Base-by-base conservation (phyloP, 2,797 vertebrate species). In the Somateria mollissima region DNA sequence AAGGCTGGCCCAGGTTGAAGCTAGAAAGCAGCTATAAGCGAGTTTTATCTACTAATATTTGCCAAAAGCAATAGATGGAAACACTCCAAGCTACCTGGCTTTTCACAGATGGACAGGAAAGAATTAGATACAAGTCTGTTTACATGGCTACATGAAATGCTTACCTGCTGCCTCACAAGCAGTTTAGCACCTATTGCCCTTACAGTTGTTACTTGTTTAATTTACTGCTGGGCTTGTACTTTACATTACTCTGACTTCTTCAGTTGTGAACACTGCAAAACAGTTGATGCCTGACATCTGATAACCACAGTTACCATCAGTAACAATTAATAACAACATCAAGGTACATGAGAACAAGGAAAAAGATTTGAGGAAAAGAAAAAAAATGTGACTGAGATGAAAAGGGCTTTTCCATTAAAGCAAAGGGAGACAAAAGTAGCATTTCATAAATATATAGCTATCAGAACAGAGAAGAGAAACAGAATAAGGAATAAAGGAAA, bases 201-300 rank as follows among this genome's bases (percentile, higher is more conserved):
- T 34, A 30, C 3, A 8, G 28, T 49, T 89, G 21, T 57, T 36
- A 3, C 58, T 71, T 37, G 20, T 11, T 49, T 62, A 47, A 49
- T 24, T 69, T 69, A 39, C 25, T 13, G 30, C 5, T 19, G 13
- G 17, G 13, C 0, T 0, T 8, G 2, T 67, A 25, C 41, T 49
- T 65, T 36, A 32, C 1, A 0, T 27, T 27, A 30, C 10, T 7
- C 34, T 49, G 3, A 13, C 13, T 54, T 6, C 11, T 58, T 30
- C 27, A 24, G 1, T 6, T 61, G 30, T 27, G 25, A 77, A 45
- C 0, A 0, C 22, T 84, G 39, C 13, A 47, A 53, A 82, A 53
- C 2, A 71, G 4, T 25, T 71, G 30, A 45, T 37, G 14, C 1
- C 16, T 13, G 8, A 37, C 1, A 17, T 27, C n/a, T 4, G 22